phyloP scores from a whole-genome alignment of 2,797 vertebrate genomes.

The Spheniscus humboldti region DNA sequence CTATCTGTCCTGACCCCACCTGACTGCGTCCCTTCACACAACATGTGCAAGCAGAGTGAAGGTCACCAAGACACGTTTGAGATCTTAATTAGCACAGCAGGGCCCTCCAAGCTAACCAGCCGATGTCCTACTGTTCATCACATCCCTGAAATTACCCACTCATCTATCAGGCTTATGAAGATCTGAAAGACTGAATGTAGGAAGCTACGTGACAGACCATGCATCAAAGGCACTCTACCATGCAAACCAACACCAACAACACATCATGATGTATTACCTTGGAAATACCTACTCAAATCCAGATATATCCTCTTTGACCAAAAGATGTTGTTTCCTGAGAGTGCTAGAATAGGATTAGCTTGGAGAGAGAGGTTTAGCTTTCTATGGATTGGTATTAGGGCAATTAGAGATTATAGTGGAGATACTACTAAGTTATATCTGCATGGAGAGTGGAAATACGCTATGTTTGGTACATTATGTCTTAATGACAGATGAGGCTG shows the following conservation, averaged over 20 bases:
- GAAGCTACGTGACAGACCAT: neutral
- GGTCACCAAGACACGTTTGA: neutral
- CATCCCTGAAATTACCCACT: neutral
- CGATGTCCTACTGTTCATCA: neutral
- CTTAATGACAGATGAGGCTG: neutral
- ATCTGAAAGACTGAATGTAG: neutral
- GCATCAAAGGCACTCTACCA: neutral
- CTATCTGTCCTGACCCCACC: neutral
- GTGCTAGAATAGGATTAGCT: neutral
- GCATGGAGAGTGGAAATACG: neutral
- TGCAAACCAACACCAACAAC: neutral
- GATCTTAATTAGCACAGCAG: neutral
- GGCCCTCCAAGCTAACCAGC: neutral
- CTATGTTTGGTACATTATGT: neutral
- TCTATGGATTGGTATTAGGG: neutral
- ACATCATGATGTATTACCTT: neutral
- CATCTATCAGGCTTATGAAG: neutral
- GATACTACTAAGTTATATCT: neutral
- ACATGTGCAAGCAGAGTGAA: neutral
- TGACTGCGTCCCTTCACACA: neutral
- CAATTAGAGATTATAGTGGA: neutral
- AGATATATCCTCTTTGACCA: rapidly evolving
- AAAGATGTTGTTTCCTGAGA: neutral
- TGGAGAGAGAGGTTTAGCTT: neutral
- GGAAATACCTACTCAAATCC: neutral